These are phyloP conservation scores for Corydoras sp. DNA, from an alignment of 2,113 vertebrate genomes.

Conservation along the genomic window DNA sequence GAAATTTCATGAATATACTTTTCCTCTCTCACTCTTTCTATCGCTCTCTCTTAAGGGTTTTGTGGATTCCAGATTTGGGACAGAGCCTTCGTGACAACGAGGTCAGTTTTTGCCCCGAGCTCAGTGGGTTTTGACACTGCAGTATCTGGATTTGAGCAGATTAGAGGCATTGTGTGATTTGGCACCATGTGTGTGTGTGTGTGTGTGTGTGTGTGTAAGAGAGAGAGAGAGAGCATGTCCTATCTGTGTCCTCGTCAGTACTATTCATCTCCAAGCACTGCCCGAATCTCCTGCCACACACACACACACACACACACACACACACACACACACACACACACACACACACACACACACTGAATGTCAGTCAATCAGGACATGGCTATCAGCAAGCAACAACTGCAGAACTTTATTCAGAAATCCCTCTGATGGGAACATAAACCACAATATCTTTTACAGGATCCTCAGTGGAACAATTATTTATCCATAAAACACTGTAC, in stretches of 20 bases:
- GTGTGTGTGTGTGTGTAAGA: conserved; percentile 10
- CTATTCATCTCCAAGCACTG: conserved; percentile 48
- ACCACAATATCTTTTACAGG: conserved; percentile 1
- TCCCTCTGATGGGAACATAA: conserved; percentile 9
- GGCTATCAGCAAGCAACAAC: conserved; percentile 56
- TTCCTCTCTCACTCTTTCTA: too few relatives aligned
- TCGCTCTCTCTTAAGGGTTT: background rate
- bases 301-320: conserved; percentile 38
- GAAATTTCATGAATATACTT: too few relatives aligned
- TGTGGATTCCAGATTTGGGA: background rate
- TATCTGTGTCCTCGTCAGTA: conserved; percentile 39
- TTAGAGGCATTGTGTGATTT: conserved; percentile 58
- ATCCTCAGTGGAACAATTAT: background rate
- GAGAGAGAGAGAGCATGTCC: conserved; percentile 2
- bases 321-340: conserved; percentile 14
- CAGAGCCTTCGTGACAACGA: background rate
- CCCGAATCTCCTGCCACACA: conserved; percentile 49
- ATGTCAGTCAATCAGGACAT: background rate
- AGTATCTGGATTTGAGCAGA: conserved; percentile 66
- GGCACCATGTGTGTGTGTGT: conserved; percentile 41
- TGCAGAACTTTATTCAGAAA: conserved; percentile 59
- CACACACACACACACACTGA: conserved; percentile 19
- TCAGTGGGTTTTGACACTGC: conserved; percentile 24
- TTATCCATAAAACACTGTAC: too few relatives aligned
- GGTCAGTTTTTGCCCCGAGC: conserved; percentile 18